These are phyloP conservation scores for Periparus ater DNA, from an alignment of 2,797 vertebrate genomes.

Conservation along the genomic window DNA sequence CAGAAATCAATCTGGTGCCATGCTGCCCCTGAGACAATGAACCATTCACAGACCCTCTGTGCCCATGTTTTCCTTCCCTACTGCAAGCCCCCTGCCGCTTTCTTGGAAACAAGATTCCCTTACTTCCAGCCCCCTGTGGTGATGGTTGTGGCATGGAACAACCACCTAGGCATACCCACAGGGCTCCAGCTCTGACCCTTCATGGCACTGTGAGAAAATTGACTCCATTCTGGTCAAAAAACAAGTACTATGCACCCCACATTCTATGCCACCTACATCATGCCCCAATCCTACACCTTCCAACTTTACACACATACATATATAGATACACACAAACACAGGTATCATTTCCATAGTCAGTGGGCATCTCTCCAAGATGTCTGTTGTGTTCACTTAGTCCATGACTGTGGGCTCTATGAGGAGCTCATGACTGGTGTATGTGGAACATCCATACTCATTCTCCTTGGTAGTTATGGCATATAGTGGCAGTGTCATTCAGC, in stretches of 20 bases:
- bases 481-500: neutral
- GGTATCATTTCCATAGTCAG: neutral
- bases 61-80: neutral
- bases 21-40: neutral
- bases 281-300: neutral
- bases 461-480: neutral
- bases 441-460: neutral
- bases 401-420: neutral
- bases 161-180: neutral
- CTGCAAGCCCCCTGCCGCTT: too few species aligned
- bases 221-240: neutral
- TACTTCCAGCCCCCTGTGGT: neutral
- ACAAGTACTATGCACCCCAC: neutral
- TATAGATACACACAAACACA: neutral
- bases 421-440: neutral
- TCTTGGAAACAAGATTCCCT: neutral
- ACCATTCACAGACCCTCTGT: neutral
- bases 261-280: neutral
- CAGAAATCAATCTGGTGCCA: too few species aligned
- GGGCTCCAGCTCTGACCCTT: neutral
- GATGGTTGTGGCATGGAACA: neutral
- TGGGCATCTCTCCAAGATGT: accelerated
- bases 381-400: neutral
- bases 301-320: neutral
- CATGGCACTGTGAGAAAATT: neutral